Conservation (phyloP, 2,888 invertebrate species). For the Chymomyza procnemis region DNA sequence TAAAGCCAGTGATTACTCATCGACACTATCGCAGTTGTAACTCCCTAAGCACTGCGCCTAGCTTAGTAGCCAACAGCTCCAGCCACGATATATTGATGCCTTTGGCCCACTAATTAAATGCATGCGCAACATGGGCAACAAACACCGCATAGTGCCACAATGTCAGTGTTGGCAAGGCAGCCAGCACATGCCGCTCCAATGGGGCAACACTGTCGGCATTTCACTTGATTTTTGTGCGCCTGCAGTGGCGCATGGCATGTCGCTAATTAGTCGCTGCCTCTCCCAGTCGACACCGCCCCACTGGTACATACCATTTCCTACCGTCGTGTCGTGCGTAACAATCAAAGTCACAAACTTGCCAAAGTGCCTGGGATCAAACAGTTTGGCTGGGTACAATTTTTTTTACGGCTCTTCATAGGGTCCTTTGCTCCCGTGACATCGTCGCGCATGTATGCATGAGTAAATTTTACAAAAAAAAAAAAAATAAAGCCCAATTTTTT, state of each 20-base stretch:
- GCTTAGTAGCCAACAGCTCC: too few species aligned
- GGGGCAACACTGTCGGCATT: background rate
- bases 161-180: too few species aligned
- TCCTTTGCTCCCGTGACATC: background rate
- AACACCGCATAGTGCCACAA: too few species aligned
- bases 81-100: slow-evolving; percentile 4
- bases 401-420: background rate
- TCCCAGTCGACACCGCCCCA: too few species aligned
- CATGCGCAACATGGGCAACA: slow-evolving; percentile 42
- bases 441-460: background rate
- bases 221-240: background rate
- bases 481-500: background rate
- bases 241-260: slow-evolving; percentile 1
- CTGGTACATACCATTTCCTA: background rate
- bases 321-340: slow-evolving; percentile 12
- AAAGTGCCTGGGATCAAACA: slow-evolving; percentile 15
- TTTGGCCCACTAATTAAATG: slow-evolving; percentile 58
- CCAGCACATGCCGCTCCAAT: background rate
- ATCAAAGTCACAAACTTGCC: slow-evolving; percentile 38
- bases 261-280: slow-evolving; percentile 12
- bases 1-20: too few species aligned
- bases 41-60: background rate
- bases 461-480: background rate
- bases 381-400: background rate
- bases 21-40: too few species aligned